phyloP scores from a whole-genome alignment of 1,140 invertebrate genomes.

The Pygmarrhopalites habei region DNA sequence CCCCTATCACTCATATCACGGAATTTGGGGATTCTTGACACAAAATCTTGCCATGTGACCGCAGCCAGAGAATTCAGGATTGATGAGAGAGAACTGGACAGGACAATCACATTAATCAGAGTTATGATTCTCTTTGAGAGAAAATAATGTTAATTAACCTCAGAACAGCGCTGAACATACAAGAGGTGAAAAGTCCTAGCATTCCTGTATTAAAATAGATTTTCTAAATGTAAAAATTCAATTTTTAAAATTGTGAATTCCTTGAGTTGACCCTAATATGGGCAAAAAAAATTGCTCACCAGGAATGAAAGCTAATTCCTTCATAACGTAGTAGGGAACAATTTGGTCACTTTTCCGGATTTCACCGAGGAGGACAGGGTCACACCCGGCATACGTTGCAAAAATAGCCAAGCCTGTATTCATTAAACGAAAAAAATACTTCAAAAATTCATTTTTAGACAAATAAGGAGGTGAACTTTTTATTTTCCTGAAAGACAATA shows the following conservation, averaged over 20 bases:
- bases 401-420: constrained; percentile 42
- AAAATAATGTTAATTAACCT: constrained; percentile 26
- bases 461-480: too few relatives aligned
- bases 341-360: constrained; percentile 30
- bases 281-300: too few relatives aligned
- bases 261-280: not conserved
- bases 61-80: constrained; percentile 42
- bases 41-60: constrained; percentile 23
- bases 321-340: constrained; percentile 30
- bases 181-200: constrained; percentile 42
- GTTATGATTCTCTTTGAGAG: not conserved
- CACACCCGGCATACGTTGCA: constrained; percentile 42
- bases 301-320: constrained; percentile 26
- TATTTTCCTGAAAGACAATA: too few relatives aligned
- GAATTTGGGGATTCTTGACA: not conserved
- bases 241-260: not conserved
- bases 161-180: constrained; percentile 41
- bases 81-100: constrained; percentile 46
- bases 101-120: not conserved
- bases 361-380: constrained; percentile 39
- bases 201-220: not conserved
- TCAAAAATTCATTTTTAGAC: too few relatives aligned
- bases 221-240: too few relatives aligned
- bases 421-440: too few relatives aligned
- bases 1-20: not conserved